A percentile compares a stretch with the other conserved stretches of the same genome.
These are phyloP conservation scores for Barbus barbus DNA, from an alignment of 2,113 vertebrate genomes.

Conservation along the genomic window DNA sequence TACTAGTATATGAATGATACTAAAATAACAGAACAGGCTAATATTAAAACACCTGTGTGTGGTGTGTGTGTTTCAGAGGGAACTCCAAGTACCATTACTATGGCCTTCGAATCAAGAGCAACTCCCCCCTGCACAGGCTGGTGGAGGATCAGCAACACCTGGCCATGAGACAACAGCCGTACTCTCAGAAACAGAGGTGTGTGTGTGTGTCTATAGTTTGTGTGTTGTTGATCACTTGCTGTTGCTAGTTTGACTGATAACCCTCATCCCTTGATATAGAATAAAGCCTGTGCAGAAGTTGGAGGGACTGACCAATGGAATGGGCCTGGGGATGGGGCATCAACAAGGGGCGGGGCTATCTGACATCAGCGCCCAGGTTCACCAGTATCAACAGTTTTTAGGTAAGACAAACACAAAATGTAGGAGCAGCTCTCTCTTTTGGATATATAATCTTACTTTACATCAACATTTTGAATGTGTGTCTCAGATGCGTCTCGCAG, in stretches of 20 bases:
- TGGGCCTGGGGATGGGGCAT: conserved; percentile 75
- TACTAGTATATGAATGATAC: not conserved
- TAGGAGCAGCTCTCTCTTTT: not conserved
- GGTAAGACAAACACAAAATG: conserved; percentile 71
- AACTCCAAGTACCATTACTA: conserved; percentile 97
- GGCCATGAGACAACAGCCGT: conserved; percentile 92
- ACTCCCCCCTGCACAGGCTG: conserved; percentile 83
- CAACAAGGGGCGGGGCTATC: conserved; percentile 77
- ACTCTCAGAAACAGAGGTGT: conserved; percentile 87
- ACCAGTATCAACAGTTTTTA: conserved; percentile 92
- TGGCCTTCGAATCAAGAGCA: conserved; percentile 89
- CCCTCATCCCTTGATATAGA: conserved; percentile 62
- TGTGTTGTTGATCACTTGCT: not conserved
- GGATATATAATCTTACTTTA: not conserved
- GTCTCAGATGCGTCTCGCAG: conserved; percentile 80
- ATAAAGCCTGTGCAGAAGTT: conserved; percentile 87
- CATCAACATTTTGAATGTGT: not conserved
- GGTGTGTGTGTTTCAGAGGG: conserved; percentile 74
- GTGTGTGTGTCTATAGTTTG: not conserved
- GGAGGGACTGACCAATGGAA: conserved; percentile 86
- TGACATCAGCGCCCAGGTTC: conserved; percentile 89
- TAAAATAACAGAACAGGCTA: not conserved
- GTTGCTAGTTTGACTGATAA: not conserved
- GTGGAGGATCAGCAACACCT: conserved; percentile 93
- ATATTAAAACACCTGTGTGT: not conserved